phyloP scores from a whole-genome alignment of 2,888 invertebrate species.

The Tanypteryx hageni region DNA sequence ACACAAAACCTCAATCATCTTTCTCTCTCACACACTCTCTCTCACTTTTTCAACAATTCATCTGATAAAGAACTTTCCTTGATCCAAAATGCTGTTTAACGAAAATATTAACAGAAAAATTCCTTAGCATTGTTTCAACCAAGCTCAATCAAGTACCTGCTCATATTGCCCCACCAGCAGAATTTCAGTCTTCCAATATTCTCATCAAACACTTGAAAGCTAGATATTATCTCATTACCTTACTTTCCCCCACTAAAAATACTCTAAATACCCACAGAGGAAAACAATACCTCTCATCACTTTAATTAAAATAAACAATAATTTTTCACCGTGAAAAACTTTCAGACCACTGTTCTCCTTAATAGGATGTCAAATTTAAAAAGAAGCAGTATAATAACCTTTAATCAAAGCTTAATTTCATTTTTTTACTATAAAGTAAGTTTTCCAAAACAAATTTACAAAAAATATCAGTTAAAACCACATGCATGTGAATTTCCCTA shows the following conservation, averaged over 20 bases:
- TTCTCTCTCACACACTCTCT: neutral
- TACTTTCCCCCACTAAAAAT: too few relatives aligned
- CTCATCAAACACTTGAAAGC: conserved; percentile 13
- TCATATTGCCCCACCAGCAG: conserved; percentile 25
- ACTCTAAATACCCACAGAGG: too few relatives aligned
- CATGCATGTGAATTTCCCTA: too few relatives aligned
- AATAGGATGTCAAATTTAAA: neutral
- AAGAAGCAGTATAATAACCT: neutral
- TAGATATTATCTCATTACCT: neutral
- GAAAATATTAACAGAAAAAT: neutral
- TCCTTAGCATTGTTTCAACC: neutral
- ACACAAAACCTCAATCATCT: neutral
- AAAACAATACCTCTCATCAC: too few relatives aligned
- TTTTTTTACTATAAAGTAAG: too few relatives aligned
- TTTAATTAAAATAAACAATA: too few relatives aligned
- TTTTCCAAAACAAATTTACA: too few relatives aligned
- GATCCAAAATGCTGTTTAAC: too few relatives aligned
- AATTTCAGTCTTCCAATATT: conserved; percentile 53
- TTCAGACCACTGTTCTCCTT: neutral
- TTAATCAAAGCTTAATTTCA: too few relatives aligned
- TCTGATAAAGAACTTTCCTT: too few relatives aligned
- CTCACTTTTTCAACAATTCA: too few relatives aligned
- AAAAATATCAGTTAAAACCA: too few relatives aligned
- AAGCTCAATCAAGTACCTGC: conserved; percentile 63
- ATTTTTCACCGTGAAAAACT: neutral